Evolutionary conservation across 2,113 vertebrate species (phyloP).

Genomic region (Ondatra zibethicus): DNA sequence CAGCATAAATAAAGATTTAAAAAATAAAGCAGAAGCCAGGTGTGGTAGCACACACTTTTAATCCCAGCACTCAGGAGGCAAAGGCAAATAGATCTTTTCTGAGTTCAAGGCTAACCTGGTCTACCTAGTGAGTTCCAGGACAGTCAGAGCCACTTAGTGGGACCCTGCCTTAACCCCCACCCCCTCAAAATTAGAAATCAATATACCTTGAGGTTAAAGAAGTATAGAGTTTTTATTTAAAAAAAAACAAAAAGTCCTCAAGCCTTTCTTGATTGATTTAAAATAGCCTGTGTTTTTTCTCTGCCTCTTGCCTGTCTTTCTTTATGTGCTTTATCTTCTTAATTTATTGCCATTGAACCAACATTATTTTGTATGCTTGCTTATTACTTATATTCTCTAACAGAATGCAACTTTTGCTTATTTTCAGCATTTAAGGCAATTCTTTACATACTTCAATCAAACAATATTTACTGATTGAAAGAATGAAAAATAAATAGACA

Average conservation of each 20-base stretch:
- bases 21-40: not conserved
- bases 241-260: not conserved
- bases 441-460: not conserved
- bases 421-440: slow-evolving; percentile 50
- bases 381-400: not conserved
- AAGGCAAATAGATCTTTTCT: not conserved
- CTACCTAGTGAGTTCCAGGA: not conserved
- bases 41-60: not conserved
- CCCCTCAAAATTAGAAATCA: not conserved
- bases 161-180: not conserved
- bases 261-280: slow-evolving; percentile 2
- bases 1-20: not conserved
- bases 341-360: not conserved
- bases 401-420: slow-evolving; percentile 6
- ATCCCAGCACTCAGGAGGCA: not conserved
- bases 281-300: not conserved
- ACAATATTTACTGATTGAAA: slow-evolving; percentile 29
- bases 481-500: not conserved
- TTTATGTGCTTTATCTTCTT: slow-evolving; percentile 13
- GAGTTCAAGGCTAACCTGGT: not conserved
- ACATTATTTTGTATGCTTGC: not conserved
- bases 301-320: not conserved
- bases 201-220: not conserved
- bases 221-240: not conserved
- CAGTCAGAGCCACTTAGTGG: not conserved